phyloP scores from a whole-genome alignment of 2,797 vertebrate genomes.

The Brachyalestes nurse region DNA sequence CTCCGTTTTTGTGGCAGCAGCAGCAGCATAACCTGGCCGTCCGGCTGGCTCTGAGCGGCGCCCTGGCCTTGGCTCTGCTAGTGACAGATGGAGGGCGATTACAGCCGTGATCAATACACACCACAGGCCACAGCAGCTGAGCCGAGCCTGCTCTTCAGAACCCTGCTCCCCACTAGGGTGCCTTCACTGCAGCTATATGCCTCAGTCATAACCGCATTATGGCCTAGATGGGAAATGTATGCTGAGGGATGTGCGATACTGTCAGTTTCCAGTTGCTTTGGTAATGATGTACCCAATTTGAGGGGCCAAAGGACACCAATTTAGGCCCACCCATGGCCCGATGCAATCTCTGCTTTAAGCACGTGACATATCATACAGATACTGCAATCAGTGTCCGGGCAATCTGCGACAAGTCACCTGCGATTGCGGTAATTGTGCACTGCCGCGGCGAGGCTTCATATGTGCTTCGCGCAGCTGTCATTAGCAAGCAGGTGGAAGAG shows the following conservation, averaged over 20 bases:
- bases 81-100: slow-evolving; percentile 54
- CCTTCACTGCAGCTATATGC: slow-evolving; percentile 5
- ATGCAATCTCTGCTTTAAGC: neutral
- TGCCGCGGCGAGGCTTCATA: slow-evolving; percentile 38
- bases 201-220: slow-evolving; percentile 20
- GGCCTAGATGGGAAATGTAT: neutral
- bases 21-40: slow-evolving; percentile 16
- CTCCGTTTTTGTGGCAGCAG: neutral
- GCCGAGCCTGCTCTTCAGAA: slow-evolving; percentile 35
- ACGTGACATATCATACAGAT: slow-evolving; percentile 31
- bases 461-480: slow-evolving; percentile 41
- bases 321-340: neutral
- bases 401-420: slow-evolving; percentile 54
- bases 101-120: slow-evolving; percentile 54
- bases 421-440: slow-evolving; percentile 45
- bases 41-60: neutral
- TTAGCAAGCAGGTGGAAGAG: slow-evolving; percentile 49
- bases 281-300: slow-evolving; percentile 11
- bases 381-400: slow-evolving; percentile 27
- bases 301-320: neutral
- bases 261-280: neutral
- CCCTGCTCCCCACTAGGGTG: neutral
- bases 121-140: slow-evolving; percentile 43
- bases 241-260: neutral
- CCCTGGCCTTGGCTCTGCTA: slow-evolving; percentile 29